Percentiles rank a stretch among this genome's conserved stretches.
Evolutionary conservation across 2,797 vertebrate species (phyloP).

Genomic region (Triplophysa bombifrons): DNA sequence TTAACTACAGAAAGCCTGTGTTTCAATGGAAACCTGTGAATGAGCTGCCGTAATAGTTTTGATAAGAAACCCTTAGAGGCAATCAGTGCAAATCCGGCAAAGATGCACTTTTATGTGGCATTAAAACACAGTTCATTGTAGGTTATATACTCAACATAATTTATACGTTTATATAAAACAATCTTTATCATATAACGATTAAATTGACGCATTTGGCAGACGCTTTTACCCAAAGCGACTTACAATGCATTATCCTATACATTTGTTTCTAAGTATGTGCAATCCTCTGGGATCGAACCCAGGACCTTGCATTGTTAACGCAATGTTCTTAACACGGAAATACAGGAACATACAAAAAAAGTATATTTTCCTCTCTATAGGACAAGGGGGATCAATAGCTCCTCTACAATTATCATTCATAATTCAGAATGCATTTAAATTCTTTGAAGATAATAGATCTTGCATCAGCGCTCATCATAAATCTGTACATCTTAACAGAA

Average conservation of each 20-base stretch:
- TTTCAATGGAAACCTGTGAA: constrained; percentile 48
- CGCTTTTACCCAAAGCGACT: too few relatives aligned
- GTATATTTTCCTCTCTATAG: background rate
- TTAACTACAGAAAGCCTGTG: constrained; percentile 60
- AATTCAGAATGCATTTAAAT: background rate
- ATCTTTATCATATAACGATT: background rate
- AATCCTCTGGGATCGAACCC: too few relatives aligned
- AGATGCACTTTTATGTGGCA: constrained; percentile 1
- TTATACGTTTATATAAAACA: background rate
- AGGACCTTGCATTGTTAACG: too few relatives aligned
- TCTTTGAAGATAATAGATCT: background rate
- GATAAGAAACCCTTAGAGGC: constrained; percentile 38
- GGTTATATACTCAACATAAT: background rate
- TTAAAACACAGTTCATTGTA: background rate
- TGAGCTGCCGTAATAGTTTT: constrained; percentile 30
- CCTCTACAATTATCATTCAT: background rate
- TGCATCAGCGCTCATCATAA: background rate
- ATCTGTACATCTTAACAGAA: constrained; percentile 12
- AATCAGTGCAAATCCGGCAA: constrained; percentile 1
- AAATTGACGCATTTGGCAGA: too few relatives aligned
- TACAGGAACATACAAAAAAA: background rate
- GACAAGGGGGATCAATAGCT: background rate
- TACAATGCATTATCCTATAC: too few relatives aligned
- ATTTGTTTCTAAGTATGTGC: too few relatives aligned
- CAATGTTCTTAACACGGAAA: too few relatives aligned